A percentile compares a stretch with the other conserved stretches of the same genome.
These are phyloP conservation scores for Mylabris phalerata DNA, from an alignment of 1,140 invertebrate genomes.

Conservation along the genomic window DNA sequence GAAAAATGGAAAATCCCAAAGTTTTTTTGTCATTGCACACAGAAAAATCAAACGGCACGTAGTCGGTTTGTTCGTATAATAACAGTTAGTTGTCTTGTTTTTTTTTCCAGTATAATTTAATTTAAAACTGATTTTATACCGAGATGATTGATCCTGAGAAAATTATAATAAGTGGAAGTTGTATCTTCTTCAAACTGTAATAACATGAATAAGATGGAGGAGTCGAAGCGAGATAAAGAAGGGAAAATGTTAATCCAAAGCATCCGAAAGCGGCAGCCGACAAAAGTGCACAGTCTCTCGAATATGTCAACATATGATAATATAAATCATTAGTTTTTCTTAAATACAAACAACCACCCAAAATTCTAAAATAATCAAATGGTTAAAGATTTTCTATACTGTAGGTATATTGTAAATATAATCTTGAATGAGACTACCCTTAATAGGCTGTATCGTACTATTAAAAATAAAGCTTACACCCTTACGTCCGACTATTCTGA, in stretches of 20 bases:
- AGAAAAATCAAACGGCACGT: not conserved
- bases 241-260: conserved; percentile 19
- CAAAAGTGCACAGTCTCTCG: conserved; percentile 10
- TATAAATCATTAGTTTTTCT: not conserved
- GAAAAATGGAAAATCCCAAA: not conserved
- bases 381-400: not conserved
- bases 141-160: not conserved
- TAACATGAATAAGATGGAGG: conserved; percentile 12
- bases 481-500: not conserved
- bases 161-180: conserved; percentile 4
- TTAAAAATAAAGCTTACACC: not conserved
- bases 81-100: not conserved
- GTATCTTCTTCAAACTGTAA: conserved; percentile 22
- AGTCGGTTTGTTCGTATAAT: not conserved
- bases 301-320: conserved; percentile 15
- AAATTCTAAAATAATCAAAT: not conserved
- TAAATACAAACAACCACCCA: not conserved
- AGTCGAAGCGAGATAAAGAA: conserved; percentile 7
- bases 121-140: not conserved
- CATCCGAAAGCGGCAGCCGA: conserved; percentile 19
- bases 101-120: not conserved
- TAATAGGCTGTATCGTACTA: not conserved
- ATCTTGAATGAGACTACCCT: too few species aligned
- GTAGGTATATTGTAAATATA: too few species aligned
- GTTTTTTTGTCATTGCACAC: not conserved